Evolutionary conservation across 2,113 vertebrate species (phyloP).

Genomic region (Trematomus loennbergii): DNA sequence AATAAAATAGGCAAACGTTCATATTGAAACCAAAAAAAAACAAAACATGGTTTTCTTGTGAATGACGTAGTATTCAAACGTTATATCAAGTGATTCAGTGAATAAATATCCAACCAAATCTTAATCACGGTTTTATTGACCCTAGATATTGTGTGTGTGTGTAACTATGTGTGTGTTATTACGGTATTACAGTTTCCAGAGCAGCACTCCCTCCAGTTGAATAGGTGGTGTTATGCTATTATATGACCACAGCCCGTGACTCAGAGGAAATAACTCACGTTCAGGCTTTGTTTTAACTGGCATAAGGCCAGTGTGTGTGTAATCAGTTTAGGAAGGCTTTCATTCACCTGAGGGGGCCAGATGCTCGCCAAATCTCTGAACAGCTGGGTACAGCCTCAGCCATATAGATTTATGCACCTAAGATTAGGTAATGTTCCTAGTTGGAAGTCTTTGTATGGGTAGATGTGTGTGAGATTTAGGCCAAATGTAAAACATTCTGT

Average conservation of each 20-base stretch:
- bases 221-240: constrained; percentile 46
- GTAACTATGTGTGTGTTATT: constrained; percentile 17
- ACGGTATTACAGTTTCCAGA: constrained; percentile 30
- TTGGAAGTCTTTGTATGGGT: neutral
- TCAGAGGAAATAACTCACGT: constrained; percentile 65
- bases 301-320: constrained; percentile 30
- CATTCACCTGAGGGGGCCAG: constrained; percentile 54
- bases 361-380: constrained; percentile 68
- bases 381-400: constrained; percentile 60
- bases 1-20: too few species aligned
- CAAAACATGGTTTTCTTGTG: too few species aligned
- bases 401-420: constrained; percentile 13
- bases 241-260: constrained; percentile 56
- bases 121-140: too few species aligned
- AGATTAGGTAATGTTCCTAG: neutral
- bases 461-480: constrained; percentile 7
- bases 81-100: too few species aligned
- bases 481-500: neutral
- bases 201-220: constrained; percentile 41
- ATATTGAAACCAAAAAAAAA: too few species aligned
- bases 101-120: too few species aligned
- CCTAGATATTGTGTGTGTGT: constrained; percentile 2
- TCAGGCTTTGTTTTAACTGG: constrained; percentile 37
- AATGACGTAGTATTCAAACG: too few species aligned
- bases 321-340: constrained; percentile 52